A percentile compares a stretch with the other conserved stretches of the same genome.
Conservation (phyloP, 2,113 vertebrate species). For the Centropristis striata region DNA sequence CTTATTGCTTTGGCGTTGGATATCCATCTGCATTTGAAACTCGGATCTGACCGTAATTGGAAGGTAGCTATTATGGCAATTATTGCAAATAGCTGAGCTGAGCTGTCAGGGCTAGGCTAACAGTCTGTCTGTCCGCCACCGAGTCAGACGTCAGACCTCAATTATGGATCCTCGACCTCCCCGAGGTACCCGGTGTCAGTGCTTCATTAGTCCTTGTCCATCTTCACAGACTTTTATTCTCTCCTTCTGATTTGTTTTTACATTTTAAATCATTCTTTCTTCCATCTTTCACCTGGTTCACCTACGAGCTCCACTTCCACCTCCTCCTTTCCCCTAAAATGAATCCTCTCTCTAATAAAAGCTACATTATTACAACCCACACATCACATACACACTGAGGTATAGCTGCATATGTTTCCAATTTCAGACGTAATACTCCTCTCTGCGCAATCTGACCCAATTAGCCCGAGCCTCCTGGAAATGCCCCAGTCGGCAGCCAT, state of each 20-base stretch:
- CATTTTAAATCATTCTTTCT: conserved; percentile 4
- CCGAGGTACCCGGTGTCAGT: neutral
- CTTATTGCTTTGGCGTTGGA: conserved; percentile 39
- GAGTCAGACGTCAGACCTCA: conserved; percentile 44
- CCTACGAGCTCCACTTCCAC: neutral
- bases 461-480: conserved; percentile 79
- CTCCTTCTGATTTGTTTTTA: conserved; percentile 19
- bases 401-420: conserved; percentile 82
- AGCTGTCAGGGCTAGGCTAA: conserved; percentile 69
- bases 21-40: conserved; percentile 50
- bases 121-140: conserved; percentile 36
- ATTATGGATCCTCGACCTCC: conserved; percentile 36
- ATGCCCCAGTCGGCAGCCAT: conserved; percentile 62
- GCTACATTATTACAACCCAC: conserved; percentile 23
- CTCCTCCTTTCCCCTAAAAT: neutral
- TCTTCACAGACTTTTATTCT: conserved; percentile 5
- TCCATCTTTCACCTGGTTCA: conserved; percentile 6
- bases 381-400: conserved; percentile 18
- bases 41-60: conserved; percentile 73
- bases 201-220: conserved; percentile 1
- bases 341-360: conserved; percentile 13
- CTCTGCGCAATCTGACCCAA: conserved; percentile 80
- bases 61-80: conserved; percentile 81
- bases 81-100: conserved; percentile 79
- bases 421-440: conserved; percentile 78